Evolutionary conservation across 2,888 invertebrate genomes (phyloP).

Genomic region (Stenurella melanura): DNA sequence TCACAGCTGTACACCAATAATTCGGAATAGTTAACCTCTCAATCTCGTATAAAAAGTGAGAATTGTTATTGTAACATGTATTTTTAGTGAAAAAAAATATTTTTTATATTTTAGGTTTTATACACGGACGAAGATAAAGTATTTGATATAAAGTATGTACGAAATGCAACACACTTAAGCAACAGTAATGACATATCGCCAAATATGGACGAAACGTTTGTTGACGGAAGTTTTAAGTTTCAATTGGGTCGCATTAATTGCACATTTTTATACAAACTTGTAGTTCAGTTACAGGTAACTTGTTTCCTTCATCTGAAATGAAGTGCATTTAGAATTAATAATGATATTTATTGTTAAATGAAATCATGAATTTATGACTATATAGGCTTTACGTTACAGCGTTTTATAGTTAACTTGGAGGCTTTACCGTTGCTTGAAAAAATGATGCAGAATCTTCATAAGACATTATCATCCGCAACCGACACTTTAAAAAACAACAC

Average conservation of each 20-base stretch:
- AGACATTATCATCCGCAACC: conserved; percentile 63
- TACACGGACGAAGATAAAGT: conserved; percentile 88
- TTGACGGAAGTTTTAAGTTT: conserved; percentile 83
- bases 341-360: too few relatives aligned
- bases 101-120: conserved; percentile 77
- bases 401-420: conserved; percentile 70
- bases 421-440: conserved; percentile 65
- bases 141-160: conserved; percentile 85
- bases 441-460: conserved; percentile 53
- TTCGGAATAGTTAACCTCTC: too few relatives aligned
- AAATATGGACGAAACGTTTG: conserved; percentile 74
- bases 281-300: conserved; percentile 80
- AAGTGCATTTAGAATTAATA: background rate
- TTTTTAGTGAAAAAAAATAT: too few relatives aligned
- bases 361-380: too few relatives aligned
- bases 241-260: conserved; percentile 83
- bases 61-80: too few relatives aligned
- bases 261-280: conserved; percentile 80
- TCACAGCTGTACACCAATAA: too few relatives aligned
- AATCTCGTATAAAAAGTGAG: too few relatives aligned
- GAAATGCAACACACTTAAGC: conserved; percentile 78
- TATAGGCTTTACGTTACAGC: conserved; percentile 56
- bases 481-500: conserved; percentile 69
- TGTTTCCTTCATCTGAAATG: background rate
- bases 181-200: conserved; percentile 74